Base-by-base conservation (phyloP, 2,888 invertebrate species). In the Drosophila pullipes region DNA sequence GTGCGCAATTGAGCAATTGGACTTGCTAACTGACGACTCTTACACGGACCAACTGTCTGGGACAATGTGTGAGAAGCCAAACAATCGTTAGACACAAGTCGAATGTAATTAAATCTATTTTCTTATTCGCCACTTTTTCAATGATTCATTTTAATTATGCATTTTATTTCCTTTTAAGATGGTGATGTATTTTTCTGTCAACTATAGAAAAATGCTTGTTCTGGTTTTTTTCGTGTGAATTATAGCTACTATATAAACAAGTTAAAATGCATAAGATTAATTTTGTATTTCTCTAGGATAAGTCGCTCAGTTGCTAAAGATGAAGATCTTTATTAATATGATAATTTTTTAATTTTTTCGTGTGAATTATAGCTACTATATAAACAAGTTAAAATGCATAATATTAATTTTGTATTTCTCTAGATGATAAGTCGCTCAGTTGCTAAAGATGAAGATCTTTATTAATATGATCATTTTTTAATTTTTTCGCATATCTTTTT, bases 1-100 rank as follows among this genome's bases (percentile, higher is more conserved):
- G 28, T 47, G 30, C 41, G 57, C 41, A 78, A 62, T 72, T 47
- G 11, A 31, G n/a, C 55, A 59, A 66, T 66, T 78, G 49, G 66
- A 71, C 78, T 66, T 47, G 76, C 52, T 67, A 35, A 62, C 64
- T 66, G 33, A 11, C 39, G 57, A 49, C 16, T 31, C 31, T 66
- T 49, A 33, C 37, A 37, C 47, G 65, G 35, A 54, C 31, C 47
- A 64, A 25, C 18, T 11, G 37, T 11, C 67, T 30, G 41, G 52
- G 50, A 41, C 49, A 65, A 28, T 65, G 49, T 49, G 37, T 25
- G 16, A 25, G 47, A 50, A 65, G n/a, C 66, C 16, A n/a, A 33
- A 50, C 28, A 66, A 9, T 66, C 6, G 28, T 66, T 11, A 33
- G 18, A 25, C 44, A 4, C 10, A 22, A 33, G 25, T 9, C 33